Evolutionary conservation across 2,113 vertebrate species (phyloP).

Genomic region (Columbina picui): DNA sequence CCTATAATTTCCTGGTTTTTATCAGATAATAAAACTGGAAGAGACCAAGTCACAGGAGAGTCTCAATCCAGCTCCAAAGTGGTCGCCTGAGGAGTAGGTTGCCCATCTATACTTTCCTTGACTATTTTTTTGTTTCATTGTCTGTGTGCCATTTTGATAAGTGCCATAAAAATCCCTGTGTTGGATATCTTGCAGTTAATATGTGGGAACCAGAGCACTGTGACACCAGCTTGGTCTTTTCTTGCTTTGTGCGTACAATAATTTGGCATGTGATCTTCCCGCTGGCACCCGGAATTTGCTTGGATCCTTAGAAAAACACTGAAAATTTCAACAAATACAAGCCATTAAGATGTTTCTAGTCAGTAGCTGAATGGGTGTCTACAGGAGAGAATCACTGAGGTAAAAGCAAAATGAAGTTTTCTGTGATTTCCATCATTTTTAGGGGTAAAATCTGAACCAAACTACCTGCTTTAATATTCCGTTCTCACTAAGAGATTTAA

Average conservation of each 20-base stretch:
- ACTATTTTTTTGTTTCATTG: constrained; percentile 22
- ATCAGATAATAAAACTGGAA: not conserved
- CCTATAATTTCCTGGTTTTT: not conserved
- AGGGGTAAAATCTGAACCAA: not conserved
- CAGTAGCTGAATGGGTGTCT: no score
- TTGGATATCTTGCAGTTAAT: not conserved
- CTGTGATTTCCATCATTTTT: not conserved
- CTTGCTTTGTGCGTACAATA: not conserved
- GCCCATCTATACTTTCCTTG: not conserved
- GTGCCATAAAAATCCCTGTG: not conserved
- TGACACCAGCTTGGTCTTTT: not conserved
- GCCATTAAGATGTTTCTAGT: not conserved
- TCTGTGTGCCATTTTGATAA: not conserved
- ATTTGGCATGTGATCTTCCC: not conserved
- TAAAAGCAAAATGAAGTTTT: not conserved
- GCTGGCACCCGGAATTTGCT: not conserved
- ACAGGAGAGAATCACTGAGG: not conserved
- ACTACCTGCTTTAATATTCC: not conserved
- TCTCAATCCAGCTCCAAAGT: not conserved
- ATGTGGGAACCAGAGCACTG: not conserved
- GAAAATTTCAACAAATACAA: not conserved
- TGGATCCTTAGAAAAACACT: not conserved
- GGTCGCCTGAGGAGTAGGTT: not conserved
- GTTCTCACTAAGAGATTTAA: not conserved
- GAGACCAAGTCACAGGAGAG: not conserved